These are phyloP conservation scores for Eupithecia pulchellata DNA, from an alignment of 2,888 invertebrate species.

Conservation along the genomic window DNA sequence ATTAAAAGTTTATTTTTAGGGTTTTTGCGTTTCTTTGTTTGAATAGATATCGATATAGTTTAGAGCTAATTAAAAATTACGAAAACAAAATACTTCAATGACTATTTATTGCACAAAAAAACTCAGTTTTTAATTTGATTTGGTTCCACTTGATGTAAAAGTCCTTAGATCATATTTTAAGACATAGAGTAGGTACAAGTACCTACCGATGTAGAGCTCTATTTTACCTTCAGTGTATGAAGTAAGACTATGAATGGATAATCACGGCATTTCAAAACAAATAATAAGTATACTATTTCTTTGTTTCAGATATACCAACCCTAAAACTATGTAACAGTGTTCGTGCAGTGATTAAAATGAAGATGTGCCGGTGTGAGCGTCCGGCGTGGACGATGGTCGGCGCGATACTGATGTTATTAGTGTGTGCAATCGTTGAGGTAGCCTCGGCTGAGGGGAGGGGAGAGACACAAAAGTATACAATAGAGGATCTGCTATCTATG, in stretches of 20 bases:
- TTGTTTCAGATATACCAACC: slow-evolving; percentile 70
- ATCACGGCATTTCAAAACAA: not conserved
- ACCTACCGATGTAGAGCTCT: not conserved
- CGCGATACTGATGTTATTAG: slow-evolving; percentile 63
- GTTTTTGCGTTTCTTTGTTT: not conserved
- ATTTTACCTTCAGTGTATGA: not conserved
- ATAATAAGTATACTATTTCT: slow-evolving; percentile 23
- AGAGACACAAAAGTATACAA: slow-evolving; percentile 84
- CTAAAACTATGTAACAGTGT: slow-evolving; percentile 69
- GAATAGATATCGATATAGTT: not conserved
- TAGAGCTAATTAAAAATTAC: not conserved
- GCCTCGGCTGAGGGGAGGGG: slow-evolving; percentile 64
- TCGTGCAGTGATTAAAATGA: slow-evolving; percentile 56
- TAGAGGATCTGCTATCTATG: slow-evolving; percentile 88
- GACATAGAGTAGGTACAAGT: no score
- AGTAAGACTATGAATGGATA: not conserved
- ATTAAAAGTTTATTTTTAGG: not conserved
- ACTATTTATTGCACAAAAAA: not conserved
- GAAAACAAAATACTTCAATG: not conserved
- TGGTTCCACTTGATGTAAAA: not conserved
- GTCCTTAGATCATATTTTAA: not conserved
- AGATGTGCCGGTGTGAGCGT: slow-evolving; percentile 65
- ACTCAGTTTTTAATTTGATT: not conserved
- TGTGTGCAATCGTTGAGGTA: slow-evolving; percentile 58
- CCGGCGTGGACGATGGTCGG: slow-evolving; percentile 57